phyloP scores from a whole-genome alignment of 1,140 invertebrate species.

The Plutomurus gul region DNA sequence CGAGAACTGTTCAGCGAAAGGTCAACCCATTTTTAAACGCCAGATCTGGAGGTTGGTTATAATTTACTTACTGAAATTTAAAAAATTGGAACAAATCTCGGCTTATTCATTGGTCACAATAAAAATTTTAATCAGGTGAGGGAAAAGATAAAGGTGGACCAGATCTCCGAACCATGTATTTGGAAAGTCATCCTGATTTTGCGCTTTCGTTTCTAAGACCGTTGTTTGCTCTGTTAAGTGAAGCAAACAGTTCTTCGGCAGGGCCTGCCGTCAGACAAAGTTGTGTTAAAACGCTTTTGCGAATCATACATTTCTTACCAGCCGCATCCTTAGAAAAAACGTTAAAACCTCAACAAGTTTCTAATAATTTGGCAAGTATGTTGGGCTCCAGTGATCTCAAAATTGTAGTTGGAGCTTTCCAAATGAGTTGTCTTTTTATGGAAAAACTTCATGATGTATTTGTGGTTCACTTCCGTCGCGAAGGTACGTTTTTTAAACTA shows the following conservation, averaged over 20 bases:
- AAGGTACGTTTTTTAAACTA: constrained; percentile 63
- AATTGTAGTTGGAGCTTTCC: constrained; percentile 94
- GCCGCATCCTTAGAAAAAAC: constrained; percentile 81
- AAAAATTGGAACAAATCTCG: background rate
- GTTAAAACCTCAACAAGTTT: constrained; percentile 89
- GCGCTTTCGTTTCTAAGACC: constrained; percentile 81
- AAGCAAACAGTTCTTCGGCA: constrained; percentile 96
- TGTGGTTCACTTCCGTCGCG: constrained; percentile 89
- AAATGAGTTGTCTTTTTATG: constrained; percentile 96
- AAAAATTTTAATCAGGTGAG: constrained; percentile 15
- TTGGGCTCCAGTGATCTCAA: constrained; percentile 72
- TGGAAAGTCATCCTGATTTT: constrained; percentile 64
- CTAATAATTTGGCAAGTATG: constrained; percentile 97
- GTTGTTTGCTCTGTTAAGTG: constrained; percentile 88
- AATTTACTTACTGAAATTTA: background rate
- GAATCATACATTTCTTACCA: constrained; percentile 93
- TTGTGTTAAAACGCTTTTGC: constrained; percentile 89
- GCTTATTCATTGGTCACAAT: background rate
- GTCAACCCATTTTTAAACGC: constrained; percentile 56
- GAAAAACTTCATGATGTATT: constrained; percentile 93
- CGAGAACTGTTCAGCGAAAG: constrained; percentile 82
- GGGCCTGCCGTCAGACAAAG: constrained; percentile 96
- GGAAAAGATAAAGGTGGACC: constrained; percentile 32
- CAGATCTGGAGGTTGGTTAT: background rate
- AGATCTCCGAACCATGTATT: constrained; percentile 45